phyloP scores from a whole-genome alignment of 2,797 vertebrate species.

The Borostomias antarcticus region DNA sequence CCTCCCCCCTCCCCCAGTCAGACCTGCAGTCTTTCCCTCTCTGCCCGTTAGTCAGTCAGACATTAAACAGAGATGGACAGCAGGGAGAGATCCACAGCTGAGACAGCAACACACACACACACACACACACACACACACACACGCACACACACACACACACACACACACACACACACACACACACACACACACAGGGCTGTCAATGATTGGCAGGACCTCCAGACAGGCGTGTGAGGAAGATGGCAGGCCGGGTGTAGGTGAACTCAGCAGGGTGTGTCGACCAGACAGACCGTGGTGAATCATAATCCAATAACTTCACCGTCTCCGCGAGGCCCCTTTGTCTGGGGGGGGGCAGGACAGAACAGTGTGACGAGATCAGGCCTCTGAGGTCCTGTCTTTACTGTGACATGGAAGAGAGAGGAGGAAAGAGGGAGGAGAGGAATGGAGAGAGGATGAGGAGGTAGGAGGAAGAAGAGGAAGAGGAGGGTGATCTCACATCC shows the following conservation, averaged over 20 bases:
- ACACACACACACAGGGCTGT: constrained; percentile 12
- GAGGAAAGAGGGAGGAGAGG: neutral
- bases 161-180: neutral
- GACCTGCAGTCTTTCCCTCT: neutral
- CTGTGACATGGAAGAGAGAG: neutral
- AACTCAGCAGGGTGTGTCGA: neutral
- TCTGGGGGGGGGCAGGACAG: neutral
- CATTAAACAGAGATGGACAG: constrained; percentile 53
- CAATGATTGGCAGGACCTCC: constrained; percentile 56
- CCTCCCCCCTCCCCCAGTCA: constrained; percentile 4
- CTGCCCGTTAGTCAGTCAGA: constrained; percentile 37
- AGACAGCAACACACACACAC: constrained; percentile 13
- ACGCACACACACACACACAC: neutral
- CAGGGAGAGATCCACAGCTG: constrained; percentile 10
- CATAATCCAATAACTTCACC: constrained; percentile 1
- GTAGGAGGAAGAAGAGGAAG: neutral
- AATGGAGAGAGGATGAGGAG: neutral
- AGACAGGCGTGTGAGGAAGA: constrained; percentile 32
- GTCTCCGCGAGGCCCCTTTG: neutral
- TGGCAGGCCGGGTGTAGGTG: constrained; percentile 10
- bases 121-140: constrained; percentile 1
- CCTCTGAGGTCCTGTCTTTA: neutral
- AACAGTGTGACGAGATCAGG: neutral
- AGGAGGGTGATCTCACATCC: constrained; percentile 11
- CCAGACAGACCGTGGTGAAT: constrained; percentile 4